These are phyloP conservation scores for Apodemia zela DNA, from an alignment of 2,888 invertebrate species.

Conservation along the genomic window DNA sequence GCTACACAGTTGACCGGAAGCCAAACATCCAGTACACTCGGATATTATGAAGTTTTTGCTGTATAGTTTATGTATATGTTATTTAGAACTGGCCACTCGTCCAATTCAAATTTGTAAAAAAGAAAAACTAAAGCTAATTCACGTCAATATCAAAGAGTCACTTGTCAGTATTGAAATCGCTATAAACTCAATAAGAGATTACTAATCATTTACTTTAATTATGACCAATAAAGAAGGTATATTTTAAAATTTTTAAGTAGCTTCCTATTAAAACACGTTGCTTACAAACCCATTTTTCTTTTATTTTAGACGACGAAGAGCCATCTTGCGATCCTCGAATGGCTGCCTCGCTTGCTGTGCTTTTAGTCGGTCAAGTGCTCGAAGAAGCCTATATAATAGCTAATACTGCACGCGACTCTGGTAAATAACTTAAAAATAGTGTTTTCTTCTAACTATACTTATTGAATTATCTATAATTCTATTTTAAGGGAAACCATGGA, in stretches of 20 bases:
- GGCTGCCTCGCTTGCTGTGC: constrained; percentile 53
- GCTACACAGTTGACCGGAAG: no score
- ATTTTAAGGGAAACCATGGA: constrained; percentile 50
- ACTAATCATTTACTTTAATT: not conserved
- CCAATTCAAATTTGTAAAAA: not conserved
- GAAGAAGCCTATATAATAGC: constrained; percentile 63
- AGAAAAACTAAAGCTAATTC: not conserved
- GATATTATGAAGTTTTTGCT: no score
- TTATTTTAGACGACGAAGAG: constrained; percentile 42
- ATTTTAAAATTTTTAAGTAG: constrained; percentile 2
- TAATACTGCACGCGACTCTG: constrained; percentile 53
- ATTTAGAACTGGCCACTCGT: no score
- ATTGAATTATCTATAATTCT: not conserved
- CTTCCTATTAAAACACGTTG: not conserved
- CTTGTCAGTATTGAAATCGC: not conserved
- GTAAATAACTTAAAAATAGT: constrained; percentile 34
- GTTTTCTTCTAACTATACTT: not conserved
- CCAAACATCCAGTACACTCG: no score
- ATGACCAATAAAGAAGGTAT: constrained; percentile 55
- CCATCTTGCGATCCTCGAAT: constrained; percentile 39
- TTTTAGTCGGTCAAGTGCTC: constrained; percentile 60
- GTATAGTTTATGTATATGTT: no score
- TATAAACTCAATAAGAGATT: not conserved
- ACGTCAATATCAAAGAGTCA: not conserved
- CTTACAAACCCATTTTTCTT: constrained; percentile 18